Percentiles rank a stretch among this genome's conserved stretches.
phyloP scores from a whole-genome alignment of 2,797 vertebrate species.

The Rhinophrynus dorsalis region DNA sequence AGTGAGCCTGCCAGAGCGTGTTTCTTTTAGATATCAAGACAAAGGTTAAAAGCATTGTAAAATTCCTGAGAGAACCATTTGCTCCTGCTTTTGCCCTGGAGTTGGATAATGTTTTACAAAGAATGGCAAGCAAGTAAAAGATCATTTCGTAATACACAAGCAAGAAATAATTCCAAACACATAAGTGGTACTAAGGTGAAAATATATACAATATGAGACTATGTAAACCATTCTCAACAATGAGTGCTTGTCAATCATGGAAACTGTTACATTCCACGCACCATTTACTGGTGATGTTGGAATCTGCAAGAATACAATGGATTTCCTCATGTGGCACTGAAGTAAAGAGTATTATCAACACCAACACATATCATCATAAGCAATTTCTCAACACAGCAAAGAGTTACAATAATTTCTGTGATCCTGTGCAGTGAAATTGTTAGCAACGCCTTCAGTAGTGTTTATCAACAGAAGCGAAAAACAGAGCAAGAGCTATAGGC shows the following conservation, averaged over 20 bases:
- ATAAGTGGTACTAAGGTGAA: slow-evolving; percentile 47
- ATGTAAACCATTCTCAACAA: neutral
- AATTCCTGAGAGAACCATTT: slow-evolving; percentile 53
- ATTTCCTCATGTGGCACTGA: neutral
- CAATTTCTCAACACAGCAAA: neutral
- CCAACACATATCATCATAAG: neutral
- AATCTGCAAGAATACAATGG: slow-evolving; percentile 6
- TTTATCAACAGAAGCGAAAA: too few species aligned
- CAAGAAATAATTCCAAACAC: slow-evolving; percentile 53
- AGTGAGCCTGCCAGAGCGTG: slow-evolving; percentile 45
- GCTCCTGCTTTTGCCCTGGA: slow-evolving; percentile 51
- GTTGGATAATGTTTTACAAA: slow-evolving; percentile 53
- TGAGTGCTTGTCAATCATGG: neutral
- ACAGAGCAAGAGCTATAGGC: too few species aligned
- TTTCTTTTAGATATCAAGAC: slow-evolving; percentile 52
- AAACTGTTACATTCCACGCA: neutral
- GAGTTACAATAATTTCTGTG: neutral
- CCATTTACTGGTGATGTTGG: neutral
- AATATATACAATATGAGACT: slow-evolving; percentile 19
- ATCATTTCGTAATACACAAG: slow-evolving; percentile 47
- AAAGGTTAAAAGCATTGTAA: slow-evolving; percentile 62
- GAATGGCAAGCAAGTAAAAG: slow-evolving; percentile 52
- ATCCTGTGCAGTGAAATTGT: neutral
- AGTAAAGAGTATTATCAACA: neutral
- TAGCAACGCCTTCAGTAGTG: too few species aligned